Evolutionary conservation across 1,140 invertebrate genomes (phyloP).

Genomic region (Mylabris phalerata): DNA sequence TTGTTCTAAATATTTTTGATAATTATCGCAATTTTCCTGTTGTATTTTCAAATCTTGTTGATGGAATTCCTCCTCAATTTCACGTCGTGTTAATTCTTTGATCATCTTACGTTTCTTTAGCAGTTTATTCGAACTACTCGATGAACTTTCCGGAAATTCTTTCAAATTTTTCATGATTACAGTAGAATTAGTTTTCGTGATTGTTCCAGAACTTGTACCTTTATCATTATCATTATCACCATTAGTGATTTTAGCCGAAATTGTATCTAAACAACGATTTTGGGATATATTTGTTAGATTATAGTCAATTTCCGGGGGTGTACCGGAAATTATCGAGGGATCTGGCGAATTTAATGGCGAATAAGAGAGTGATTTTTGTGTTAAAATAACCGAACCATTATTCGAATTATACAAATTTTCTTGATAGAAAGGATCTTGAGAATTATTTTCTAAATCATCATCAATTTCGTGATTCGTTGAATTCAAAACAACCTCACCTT

Average conservation of each 20-base stretch:
- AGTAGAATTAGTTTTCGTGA: neutral
- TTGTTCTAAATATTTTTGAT: conserved; percentile 27
- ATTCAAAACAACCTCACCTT: neutral
- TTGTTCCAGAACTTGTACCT: neutral
- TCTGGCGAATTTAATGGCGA: no score
- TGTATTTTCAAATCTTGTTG: conserved; percentile 31
- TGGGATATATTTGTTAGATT: no score
- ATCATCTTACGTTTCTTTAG: conserved; percentile 5
- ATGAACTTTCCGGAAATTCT: neutral
- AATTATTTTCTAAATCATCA: neutral
- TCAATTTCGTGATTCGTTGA: neutral
- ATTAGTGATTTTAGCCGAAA: neutral
- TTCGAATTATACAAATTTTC: no score
- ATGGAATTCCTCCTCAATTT: conserved; percentile 28
- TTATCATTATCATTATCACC: neutral
- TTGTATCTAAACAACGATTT: no score
- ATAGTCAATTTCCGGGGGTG: no score
- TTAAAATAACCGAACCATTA: no score
- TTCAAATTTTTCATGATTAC: conserved; percentile 5
- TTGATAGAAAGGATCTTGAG: neutral
- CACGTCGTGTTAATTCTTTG: conserved; percentile 24
- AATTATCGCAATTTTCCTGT: conserved; percentile 13
- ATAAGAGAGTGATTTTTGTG: no score
- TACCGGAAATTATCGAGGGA: no score
- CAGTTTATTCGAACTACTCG: neutral